Evolutionary conservation across 1,140 invertebrate species (phyloP).

Genomic region (Amyelois transitella): DNA sequence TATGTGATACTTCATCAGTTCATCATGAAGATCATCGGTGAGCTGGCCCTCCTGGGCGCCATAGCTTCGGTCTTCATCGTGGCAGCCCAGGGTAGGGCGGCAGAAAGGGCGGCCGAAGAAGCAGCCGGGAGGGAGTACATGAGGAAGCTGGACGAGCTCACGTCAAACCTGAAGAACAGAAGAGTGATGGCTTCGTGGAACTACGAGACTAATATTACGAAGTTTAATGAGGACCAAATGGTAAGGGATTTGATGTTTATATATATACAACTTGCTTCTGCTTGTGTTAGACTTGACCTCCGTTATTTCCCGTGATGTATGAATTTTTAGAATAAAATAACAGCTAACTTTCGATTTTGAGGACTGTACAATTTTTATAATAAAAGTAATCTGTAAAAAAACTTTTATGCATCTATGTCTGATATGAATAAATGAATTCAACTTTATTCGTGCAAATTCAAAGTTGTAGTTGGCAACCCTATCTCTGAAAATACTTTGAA

Average conservation of each 20-base stretch:
- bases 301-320: too few species aligned
- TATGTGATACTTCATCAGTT: constrained; percentile 25
- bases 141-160: constrained; percentile 73
- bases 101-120: constrained; percentile 74
- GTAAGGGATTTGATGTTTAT: constrained; percentile 36
- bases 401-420: too few species aligned
- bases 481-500: too few species aligned
- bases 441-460: too few species aligned
- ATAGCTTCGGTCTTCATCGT: constrained; percentile 67
- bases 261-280: background rate
- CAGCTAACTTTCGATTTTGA: too few species aligned
- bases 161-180: constrained; percentile 74
- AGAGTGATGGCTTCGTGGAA: constrained; percentile 77
- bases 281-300: too few species aligned
- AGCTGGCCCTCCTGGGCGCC: constrained; percentile 58
- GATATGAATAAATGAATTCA: too few species aligned
- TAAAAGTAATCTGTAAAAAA: too few species aligned
- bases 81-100: constrained; percentile 65
- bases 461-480: too few species aligned
- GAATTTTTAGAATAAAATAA: too few species aligned
- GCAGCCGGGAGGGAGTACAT: constrained; percentile 77
- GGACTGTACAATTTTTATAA: too few species aligned
- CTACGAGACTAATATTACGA: constrained; percentile 84
- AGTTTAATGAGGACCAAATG: constrained; percentile 77
- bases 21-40: constrained; percentile 55